phyloP scores from a whole-genome alignment of 2,113 vertebrate species.

The human (Homo sapiens) region DNA sequence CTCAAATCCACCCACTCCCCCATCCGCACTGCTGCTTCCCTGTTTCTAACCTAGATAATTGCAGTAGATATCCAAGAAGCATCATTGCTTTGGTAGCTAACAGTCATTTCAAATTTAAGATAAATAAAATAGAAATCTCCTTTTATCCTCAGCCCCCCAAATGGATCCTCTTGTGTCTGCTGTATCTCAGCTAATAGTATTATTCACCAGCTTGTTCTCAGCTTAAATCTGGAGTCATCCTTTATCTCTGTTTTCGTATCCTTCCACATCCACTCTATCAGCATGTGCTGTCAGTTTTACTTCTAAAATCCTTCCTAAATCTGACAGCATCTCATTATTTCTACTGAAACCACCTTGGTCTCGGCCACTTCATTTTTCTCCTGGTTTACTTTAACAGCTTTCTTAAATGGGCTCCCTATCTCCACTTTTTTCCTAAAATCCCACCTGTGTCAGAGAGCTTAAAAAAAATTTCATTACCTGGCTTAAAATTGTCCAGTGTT shows the following conservation, averaged over 20 bases:
- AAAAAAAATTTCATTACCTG: background rate
- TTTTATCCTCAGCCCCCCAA: background rate
- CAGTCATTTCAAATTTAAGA: background rate
- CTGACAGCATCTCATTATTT: background rate
- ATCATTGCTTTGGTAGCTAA: background rate
- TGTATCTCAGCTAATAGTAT: background rate
- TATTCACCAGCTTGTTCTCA: background rate
- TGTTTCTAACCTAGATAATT: background rate
- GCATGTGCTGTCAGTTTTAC: background rate
- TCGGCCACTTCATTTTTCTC: background rate
- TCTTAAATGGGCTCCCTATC: background rate
- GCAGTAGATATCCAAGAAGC: background rate
- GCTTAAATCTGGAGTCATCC: background rate
- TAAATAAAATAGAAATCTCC: background rate
- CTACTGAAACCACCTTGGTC: background rate
- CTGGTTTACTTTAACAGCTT: background rate
- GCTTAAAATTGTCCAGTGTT: background rate
- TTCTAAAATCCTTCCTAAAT: background rate
- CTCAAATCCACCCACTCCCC: background rate
- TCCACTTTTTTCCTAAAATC: background rate
- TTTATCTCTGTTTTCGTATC: background rate
- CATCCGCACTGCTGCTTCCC: background rate
- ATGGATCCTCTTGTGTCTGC: background rate
- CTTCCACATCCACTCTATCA: background rate
- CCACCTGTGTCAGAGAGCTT: background rate